Percentiles rank a stretch among this genome's conserved stretches.
Conservation (phyloP, 2,113 vertebrate species). For the sheep (Ovis aries) region DNA sequence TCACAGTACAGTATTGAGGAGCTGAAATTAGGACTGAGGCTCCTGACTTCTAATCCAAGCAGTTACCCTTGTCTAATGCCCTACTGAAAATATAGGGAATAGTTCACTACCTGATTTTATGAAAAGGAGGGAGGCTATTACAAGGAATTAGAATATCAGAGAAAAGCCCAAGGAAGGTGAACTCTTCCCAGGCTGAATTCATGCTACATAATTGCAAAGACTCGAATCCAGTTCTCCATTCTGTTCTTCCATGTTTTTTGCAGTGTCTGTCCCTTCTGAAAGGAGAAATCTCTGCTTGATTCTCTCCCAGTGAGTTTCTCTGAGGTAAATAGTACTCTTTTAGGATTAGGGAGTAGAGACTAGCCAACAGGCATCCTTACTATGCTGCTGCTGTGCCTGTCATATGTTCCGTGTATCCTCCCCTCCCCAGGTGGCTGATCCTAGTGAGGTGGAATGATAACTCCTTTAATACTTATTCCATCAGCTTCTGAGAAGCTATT, state of each 20-base stretch:
- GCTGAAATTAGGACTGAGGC: not conserved
- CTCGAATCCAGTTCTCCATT: not conserved
- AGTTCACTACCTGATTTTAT: not conserved
- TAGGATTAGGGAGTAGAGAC: not conserved
- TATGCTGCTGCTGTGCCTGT: not conserved
- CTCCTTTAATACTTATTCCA: not conserved
- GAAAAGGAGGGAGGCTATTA: not conserved
- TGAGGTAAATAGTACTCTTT: not conserved
- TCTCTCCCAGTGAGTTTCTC: not conserved
- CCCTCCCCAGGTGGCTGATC: not conserved
- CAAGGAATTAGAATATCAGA: not conserved
- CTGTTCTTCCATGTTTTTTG: not conserved
- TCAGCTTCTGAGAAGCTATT: not conserved
- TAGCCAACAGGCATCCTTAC: not conserved
- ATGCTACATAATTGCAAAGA: not conserved
- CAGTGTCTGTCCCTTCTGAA: not conserved
- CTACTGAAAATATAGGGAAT: not conserved
- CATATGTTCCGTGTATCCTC: rapidly evolving
- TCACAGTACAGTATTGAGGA: not conserved
- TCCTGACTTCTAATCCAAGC: not conserved
- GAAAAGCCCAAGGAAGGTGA: not conserved
- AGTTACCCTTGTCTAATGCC: not conserved
- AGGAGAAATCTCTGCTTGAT: not conserved
- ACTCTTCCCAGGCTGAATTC: not conserved
- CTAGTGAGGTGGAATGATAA: not conserved